A percentile compares a stretch with the other conserved stretches of the same genome.
These are phyloP conservation scores for Salvelinus fontinalis DNA, from an alignment of 2,113 vertebrate species.

Conservation along the genomic window DNA sequence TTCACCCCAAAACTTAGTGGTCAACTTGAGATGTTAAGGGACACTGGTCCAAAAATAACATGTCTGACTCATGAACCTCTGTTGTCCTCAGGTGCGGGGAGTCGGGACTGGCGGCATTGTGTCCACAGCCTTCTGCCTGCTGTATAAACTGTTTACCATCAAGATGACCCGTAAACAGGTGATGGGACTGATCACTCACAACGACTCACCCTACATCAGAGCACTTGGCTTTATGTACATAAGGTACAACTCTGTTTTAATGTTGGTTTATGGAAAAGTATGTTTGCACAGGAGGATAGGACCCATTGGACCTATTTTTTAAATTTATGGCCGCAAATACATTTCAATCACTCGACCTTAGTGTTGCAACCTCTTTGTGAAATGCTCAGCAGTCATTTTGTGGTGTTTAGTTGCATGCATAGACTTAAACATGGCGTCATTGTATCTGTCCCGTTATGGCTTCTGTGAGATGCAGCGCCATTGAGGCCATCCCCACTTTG, in stretches of 20 bases:
- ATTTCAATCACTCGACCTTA: no score
- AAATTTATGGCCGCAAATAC: no score
- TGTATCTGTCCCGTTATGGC: no score
- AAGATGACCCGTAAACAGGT: constrained; percentile 98
- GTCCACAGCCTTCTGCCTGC: constrained; percentile 95
- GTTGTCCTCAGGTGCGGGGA: constrained; percentile 85
- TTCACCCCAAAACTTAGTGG: no score
- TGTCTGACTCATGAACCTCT: background rate
- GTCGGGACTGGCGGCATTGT: constrained; percentile 98
- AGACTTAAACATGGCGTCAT: no score
- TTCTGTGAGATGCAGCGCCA: no score
- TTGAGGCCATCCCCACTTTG: no score
- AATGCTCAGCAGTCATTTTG: no score
- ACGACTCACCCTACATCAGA: constrained; percentile 97
- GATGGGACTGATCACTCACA: constrained; percentile 98
- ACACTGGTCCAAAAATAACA: background rate
- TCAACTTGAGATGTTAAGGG: background rate
- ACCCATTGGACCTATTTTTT: background rate
- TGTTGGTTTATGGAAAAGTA: no score
- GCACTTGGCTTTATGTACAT: constrained; percentile 99
- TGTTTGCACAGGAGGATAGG: background rate
- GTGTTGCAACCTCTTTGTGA: no score
- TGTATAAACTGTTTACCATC: constrained; percentile 97
- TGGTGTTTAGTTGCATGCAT: no score
- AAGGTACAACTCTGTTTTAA: constrained; percentile 73